Evolutionary conservation across 64 coral and sea anemone species (phyloP).

Genomic region (Acropora tenuis): DNA sequence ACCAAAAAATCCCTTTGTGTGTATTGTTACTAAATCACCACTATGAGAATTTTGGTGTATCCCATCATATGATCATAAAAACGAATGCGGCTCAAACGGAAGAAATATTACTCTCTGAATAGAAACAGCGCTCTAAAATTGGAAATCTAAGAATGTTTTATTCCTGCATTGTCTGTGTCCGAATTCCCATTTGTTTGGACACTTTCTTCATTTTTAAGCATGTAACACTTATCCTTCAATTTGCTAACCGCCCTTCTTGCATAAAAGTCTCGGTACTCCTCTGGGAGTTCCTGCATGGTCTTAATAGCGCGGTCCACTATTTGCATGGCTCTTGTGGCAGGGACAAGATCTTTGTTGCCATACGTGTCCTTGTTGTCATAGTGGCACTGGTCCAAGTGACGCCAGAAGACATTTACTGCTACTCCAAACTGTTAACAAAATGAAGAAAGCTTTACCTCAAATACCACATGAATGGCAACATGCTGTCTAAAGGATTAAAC

Average conservation of each 20-base stretch:
- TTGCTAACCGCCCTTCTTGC: conserved; percentile 71
- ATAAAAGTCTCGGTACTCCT: conserved; percentile 92
- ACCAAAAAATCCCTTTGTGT: no score
- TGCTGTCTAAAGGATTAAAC: background rate
- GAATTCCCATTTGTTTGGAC: background rate
- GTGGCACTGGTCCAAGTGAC: conserved; percentile 61
- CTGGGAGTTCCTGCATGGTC: conserved; percentile 69
- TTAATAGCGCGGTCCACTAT: conserved; percentile 86
- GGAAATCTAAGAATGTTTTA: background rate
- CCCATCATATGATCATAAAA: no score
- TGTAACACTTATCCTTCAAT: conserved; percentile 22
- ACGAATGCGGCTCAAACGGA: no score
- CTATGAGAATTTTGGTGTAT: no score
- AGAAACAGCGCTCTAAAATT: no score
- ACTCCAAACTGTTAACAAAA: conserved; percentile 85
- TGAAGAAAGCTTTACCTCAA: background rate
- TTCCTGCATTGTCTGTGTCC: background rate
- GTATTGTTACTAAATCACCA: no score
- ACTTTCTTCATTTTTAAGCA: background rate
- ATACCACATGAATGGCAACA: background rate
- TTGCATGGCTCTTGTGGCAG: conserved; percentile 86
- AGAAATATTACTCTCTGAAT: no score
- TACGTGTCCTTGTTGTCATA: conserved; percentile 89
- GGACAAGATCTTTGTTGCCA: conserved; percentile 87
- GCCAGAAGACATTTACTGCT: conserved; percentile 96